These are phyloP conservation scores for Caenorhabditis angaria DNA, from an alignment of 2,888 invertebrate species.

Conservation along the genomic window DNA sequence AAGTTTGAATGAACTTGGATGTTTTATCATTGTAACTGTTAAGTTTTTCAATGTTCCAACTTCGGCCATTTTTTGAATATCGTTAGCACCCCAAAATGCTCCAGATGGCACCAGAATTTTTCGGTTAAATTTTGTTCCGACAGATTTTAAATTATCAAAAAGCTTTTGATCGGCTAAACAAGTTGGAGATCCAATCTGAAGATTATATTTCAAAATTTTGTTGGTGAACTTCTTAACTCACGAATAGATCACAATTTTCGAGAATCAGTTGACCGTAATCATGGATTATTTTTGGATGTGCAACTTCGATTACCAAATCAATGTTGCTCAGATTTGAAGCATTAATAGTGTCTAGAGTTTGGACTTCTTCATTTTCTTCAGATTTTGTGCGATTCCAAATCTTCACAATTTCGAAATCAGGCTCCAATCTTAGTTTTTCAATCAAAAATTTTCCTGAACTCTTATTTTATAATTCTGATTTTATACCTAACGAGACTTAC, in stretches of 20 bases:
- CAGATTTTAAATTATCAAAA: conserved; percentile 71
- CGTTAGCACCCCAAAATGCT: conserved; percentile 77
- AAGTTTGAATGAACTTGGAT: conserved; percentile 75
- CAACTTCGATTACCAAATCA: conserved; percentile 75
- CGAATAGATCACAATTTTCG: conserved; percentile 75
- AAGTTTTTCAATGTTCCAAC: conserved; percentile 75
- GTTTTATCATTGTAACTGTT: conserved; percentile 76
- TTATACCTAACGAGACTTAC: conserved; percentile 27
- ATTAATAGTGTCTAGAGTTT: conserved; percentile 51
- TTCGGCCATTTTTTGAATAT: conserved; percentile 76
- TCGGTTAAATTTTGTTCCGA: conserved; percentile 57
- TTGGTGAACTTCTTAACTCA: no score
- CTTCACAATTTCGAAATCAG: conserved; percentile 54
- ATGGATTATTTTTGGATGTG: conserved; percentile 75
- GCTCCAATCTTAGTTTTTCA: conserved; percentile 50
- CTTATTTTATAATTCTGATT: not conserved
- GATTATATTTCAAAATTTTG: no score
- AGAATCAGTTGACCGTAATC: conserved; percentile 75
- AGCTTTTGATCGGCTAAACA: conserved; percentile 74
- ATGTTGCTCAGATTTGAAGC: conserved; percentile 49
- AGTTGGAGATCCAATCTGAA: conserved; percentile 76
- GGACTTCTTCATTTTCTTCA: conserved; percentile 49
- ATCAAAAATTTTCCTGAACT: conserved; percentile 66
- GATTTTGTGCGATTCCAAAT: conserved; percentile 68
- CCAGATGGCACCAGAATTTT: conserved; percentile 75